Percentiles rank a stretch among this genome's conserved stretches.
Conservation (phyloP, 1,140 invertebrate genomes). For the Saxidomus purpurata region DNA sequence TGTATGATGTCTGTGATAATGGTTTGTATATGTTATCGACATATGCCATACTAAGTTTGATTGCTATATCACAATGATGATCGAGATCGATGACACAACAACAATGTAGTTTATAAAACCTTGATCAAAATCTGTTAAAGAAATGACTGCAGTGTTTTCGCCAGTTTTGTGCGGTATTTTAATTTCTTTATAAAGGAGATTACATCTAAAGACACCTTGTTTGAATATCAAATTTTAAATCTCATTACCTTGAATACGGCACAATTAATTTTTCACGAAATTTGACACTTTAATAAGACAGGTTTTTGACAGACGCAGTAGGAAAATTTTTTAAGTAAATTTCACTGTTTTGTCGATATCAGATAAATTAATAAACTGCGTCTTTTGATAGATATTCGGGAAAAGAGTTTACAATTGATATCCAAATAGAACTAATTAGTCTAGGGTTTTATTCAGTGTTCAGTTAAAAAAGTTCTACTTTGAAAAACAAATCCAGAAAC, state of each 20-base stretch:
- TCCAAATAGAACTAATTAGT: too few relatives aligned
- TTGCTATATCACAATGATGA: slow-evolving; percentile 25
- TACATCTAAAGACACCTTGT: slow-evolving; percentile 39
- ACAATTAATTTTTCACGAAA: slow-evolving; percentile 58
- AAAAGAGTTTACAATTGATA: too few relatives aligned
- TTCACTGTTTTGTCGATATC: too few relatives aligned
- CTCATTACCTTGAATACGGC: background rate
- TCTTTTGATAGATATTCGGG: too few relatives aligned
- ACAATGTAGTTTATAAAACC: slow-evolving; percentile 51
- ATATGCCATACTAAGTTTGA: slow-evolving; percentile 37
- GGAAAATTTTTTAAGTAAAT: background rate
- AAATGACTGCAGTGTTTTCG: slow-evolving; percentile 29
- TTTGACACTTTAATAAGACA: slow-evolving; percentile 56
- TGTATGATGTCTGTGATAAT: slow-evolving; percentile 12
- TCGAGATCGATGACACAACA: slow-evolving; percentile 32
- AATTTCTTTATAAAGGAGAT: slow-evolving; percentile 31
- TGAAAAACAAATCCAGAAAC: too few relatives aligned
- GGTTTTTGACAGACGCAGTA: background rate
- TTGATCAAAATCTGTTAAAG: slow-evolving; percentile 22
- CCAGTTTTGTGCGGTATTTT: slow-evolving; percentile 12
- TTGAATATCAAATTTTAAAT: slow-evolving; percentile 30
- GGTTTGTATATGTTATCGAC: slow-evolving; percentile 38
- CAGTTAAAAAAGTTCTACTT: too few relatives aligned
- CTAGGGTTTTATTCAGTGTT: too few relatives aligned
- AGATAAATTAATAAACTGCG: too few relatives aligned